Evolutionary conservation across 2,888 invertebrate genomes (phyloP), one percentile per base, ranked within the genome.

Genomic region (Tiliacea citrago): DNA sequence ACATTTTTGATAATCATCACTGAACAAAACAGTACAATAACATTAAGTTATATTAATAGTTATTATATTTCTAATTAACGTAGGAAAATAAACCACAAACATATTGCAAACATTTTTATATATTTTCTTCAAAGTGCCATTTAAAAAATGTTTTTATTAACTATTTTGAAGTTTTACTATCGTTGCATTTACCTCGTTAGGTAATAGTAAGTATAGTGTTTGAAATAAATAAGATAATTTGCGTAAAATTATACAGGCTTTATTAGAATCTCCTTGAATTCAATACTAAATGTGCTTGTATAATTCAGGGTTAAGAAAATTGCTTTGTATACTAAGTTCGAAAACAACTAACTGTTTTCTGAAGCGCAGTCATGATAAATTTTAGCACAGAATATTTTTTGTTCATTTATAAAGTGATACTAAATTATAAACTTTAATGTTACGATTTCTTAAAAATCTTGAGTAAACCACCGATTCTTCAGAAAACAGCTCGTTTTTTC

Each of bases 41-140:
- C 61, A 67, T 79, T 83, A 70, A 79, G 66, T 83, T 70, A 62
- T 69, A 83, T 78, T 67, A 83, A 83, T 69, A 78, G 79, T 83
- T 79, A 83, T 83, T 79, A 61, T 78, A 63, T 70, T 66, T 78
- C 69, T 78, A 70, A 42, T 57, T 79, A 61, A 83, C 45, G n/a
- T 55, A 61, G 45, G 39, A 58, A 47, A 53, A 51, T 67, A 47
- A 79, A 83, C 21, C 18, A 35, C 29, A 63, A 53, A 51, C 16
- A 53, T 53, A 66, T 18, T 45, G 16, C 16, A 21, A 63, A 47
- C 1, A 39, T 21, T 35, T 47, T 18, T 75, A 61, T n/a, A 18
- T 35, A 39, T 58, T n/a, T 51, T 57, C n/a, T 39, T 51, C 7
- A 57, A n/a, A 63, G 81, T 81, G 81, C 81, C 81, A 81, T 84